phyloP scores from a whole-genome alignment of 1,140 invertebrate species.

The Drosophila murphyi region DNA sequence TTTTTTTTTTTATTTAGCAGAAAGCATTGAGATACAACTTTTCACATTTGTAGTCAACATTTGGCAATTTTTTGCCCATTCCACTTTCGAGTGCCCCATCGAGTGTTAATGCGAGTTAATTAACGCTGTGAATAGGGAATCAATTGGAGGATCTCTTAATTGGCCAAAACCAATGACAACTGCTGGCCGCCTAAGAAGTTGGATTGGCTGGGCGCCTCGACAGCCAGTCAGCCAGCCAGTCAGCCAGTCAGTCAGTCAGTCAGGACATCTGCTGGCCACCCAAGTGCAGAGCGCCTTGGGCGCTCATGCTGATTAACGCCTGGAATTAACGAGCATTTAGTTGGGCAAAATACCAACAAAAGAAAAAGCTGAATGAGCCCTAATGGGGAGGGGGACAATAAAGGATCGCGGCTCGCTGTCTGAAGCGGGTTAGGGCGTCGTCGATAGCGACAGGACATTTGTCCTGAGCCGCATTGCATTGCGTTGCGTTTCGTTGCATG shows the following conservation, averaged over 20 bases:
- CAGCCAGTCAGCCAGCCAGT: not conserved
- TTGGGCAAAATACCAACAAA: conserved; percentile 40
- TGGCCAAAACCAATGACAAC: conserved; percentile 24
- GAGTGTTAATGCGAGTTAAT: conserved; percentile 48
- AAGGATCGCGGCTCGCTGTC: conserved; percentile 40
- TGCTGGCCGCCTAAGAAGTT: conserved; percentile 8
- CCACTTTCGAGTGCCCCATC: not conserved
- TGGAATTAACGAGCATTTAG: conserved; percentile 75
- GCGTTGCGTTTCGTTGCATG: conserved; percentile 51
- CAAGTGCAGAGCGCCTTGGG: conserved; percentile 35
- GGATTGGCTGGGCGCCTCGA: not conserved
- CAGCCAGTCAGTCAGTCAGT: too few species aligned
- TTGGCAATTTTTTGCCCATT: too few species aligned
- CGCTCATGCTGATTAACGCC: conserved; percentile 71
- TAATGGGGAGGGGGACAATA: not conserved
- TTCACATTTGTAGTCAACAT: too few species aligned
- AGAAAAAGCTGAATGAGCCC: conserved; percentile 21
- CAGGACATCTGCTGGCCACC: conserved; percentile 48
- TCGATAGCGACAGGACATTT: conserved; percentile 4
- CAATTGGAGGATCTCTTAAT: conserved; percentile 31
- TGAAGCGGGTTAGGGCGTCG: not conserved
- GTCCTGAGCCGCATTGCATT: not conserved
- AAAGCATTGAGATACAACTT: too few species aligned
- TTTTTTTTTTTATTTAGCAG: too few species aligned
- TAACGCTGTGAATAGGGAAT: conserved; percentile 14